Conservation (phyloP, 2,113 vertebrate genomes). For the Oryzias celebensis region DNA sequence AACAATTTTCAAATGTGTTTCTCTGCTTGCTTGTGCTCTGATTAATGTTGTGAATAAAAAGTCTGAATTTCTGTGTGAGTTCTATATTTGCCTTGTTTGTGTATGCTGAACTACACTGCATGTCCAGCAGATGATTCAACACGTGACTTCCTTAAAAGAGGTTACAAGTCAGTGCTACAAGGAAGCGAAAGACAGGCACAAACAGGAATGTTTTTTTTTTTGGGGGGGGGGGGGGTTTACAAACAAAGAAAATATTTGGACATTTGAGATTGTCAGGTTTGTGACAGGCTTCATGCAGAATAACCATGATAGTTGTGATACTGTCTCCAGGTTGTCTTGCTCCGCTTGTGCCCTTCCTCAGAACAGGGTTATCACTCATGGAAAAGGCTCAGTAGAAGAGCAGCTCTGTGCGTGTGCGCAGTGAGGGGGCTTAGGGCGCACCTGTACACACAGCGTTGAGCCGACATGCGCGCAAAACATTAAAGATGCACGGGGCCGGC, state of each 20-base stretch:
- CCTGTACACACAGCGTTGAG: constrained; percentile 29
- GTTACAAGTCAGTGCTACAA: background rate
- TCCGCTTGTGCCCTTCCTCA: constrained; percentile 4
- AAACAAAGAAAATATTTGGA: constrained; percentile 4
- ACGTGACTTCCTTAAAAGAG: constrained; percentile 7
- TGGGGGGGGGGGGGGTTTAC: background rate
- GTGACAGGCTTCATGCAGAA: background rate
- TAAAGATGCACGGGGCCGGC: constrained; percentile 32
- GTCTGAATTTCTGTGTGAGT: too few species aligned
- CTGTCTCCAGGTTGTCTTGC: background rate
- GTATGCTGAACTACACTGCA: constrained; percentile 1
- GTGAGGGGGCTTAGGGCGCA: constrained; percentile 29
- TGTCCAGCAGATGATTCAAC: constrained; percentile 6
- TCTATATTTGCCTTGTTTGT: background rate
- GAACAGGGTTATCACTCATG: constrained; percentile 8
- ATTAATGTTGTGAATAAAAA: background rate
- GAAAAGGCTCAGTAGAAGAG: constrained; percentile 30
- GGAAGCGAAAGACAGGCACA: too few species aligned
- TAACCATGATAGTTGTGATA: background rate
- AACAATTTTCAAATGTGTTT: too few species aligned
- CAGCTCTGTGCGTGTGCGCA: constrained; percentile 7
- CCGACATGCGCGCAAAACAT: constrained; percentile 47
- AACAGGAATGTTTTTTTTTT: background rate
- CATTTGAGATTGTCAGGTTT: constrained; percentile 6
- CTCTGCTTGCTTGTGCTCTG: too few species aligned